A percentile compares a stretch with the other conserved stretches of the same genome.
Evolutionary conservation across 2,888 invertebrate genomes (phyloP).

Genomic region (Epicampocera succincta): DNA sequence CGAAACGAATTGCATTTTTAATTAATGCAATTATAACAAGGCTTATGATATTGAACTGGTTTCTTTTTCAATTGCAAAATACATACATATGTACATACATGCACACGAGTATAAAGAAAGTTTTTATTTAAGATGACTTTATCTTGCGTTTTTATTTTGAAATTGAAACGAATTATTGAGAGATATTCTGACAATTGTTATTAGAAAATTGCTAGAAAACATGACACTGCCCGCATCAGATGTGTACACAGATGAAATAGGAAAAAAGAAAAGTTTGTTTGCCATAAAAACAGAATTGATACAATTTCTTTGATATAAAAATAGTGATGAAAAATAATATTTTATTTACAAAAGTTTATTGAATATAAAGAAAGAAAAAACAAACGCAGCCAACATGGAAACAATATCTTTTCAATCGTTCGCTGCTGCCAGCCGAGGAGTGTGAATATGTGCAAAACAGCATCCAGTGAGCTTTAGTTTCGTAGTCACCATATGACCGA

Average conservation of each 20-base stretch:
- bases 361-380: neutral
- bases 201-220: constrained; percentile 22
- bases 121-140: constrained; percentile 32
- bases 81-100: no score
- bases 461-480: constrained; percentile 46
- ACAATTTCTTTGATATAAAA: constrained; percentile 47
- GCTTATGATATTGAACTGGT: constrained; percentile 63
- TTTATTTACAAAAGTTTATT: constrained; percentile 33
- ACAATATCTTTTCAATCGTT: constrained; percentile 9
- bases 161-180: constrained; percentile 22
- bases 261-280: constrained; percentile 31
- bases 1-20: constrained; percentile 41
- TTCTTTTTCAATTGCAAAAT: constrained; percentile 30
- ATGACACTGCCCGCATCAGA: neutral
- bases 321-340: constrained; percentile 40
- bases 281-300: constrained; percentile 13
- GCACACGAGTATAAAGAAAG: constrained; percentile 61
- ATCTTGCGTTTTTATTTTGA: constrained; percentile 15
- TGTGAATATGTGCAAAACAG: constrained; percentile 12
- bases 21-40: constrained; percentile 55
- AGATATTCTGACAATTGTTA: constrained; percentile 48
- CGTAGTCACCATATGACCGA: constrained; percentile 72
- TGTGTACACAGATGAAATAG: neutral
- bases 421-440: constrained; percentile 30
- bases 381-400: neutral